Conservation (phyloP, 2,113 vertebrate genomes). For the Melanostigma gelatinosum region DNA sequence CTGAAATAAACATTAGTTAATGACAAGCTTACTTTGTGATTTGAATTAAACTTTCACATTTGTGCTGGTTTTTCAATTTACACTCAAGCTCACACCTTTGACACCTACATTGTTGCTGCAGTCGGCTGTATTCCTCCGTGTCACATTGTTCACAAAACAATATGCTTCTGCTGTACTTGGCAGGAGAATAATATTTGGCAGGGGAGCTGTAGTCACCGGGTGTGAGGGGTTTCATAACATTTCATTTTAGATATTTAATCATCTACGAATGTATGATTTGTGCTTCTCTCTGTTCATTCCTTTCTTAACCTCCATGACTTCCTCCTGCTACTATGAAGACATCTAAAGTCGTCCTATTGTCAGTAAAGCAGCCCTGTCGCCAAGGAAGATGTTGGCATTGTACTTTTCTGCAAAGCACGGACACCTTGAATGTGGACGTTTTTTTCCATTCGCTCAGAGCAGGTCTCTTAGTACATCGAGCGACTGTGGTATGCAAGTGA, state of each 20-base stretch:
- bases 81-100: background rate
- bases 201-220: background rate
- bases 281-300: constrained; percentile 1
- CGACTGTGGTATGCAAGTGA: background rate
- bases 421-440: background rate
- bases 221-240: background rate
- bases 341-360: background rate
- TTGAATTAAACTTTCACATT: constrained; percentile 5
- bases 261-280: background rate
- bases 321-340: background rate
- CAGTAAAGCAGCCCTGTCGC: background rate
- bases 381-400: background rate
- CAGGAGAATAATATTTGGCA: constrained; percentile 7
- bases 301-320: constrained; percentile 7
- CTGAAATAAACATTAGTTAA: background rate
- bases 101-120: too few species aligned
- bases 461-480: background rate
- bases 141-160: background rate
- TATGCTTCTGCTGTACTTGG: background rate
- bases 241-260: constrained; percentile 16
- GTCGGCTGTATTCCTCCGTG: background rate
- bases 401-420: background rate
- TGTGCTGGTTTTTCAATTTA: background rate
- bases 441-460: background rate
- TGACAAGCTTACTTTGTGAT: background rate